phyloP scores from a whole-genome alignment of 2,888 invertebrate species.

The Aleiodes testaceus region DNA sequence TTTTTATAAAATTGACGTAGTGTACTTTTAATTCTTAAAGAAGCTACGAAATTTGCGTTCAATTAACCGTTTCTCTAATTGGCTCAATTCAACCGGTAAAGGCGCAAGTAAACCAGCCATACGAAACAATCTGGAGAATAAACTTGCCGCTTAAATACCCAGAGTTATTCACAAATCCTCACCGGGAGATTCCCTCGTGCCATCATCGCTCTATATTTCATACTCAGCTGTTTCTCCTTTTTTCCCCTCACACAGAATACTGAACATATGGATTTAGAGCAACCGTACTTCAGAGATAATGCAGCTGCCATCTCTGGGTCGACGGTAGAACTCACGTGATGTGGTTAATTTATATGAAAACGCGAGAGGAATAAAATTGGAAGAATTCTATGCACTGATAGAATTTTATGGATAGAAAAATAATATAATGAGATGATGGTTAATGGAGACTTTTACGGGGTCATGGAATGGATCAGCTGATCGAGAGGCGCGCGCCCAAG shows the following conservation, averaged over 20 bases:
- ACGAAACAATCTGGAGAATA: not conserved
- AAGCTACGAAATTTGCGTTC: not conserved
- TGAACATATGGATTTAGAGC: not conserved
- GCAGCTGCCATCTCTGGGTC: slow-evolving; percentile 72
- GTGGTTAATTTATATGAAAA: no score
- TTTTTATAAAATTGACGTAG: no score
- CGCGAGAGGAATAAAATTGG: no score
- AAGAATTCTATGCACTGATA: no score
- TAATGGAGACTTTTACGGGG: slow-evolving; percentile 57
- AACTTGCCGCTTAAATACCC: not conserved
- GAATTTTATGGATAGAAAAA: not conserved
- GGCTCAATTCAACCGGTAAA: no score
- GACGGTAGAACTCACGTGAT: not conserved
- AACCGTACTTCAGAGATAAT: slow-evolving; percentile 63
- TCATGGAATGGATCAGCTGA: slow-evolving; percentile 73
- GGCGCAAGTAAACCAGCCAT: not conserved
- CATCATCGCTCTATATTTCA: not conserved
- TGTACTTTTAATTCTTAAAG: not conserved
- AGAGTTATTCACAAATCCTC: slow-evolving; percentile 30
- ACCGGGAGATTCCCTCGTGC: slow-evolving; percentile 25
- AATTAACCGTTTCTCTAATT: no score
- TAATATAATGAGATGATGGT: slow-evolving; percentile 44
- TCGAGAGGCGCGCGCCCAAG: slow-evolving; percentile 70
- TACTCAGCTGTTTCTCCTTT: not conserved
- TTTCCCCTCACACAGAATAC: slow-evolving; percentile 21